A percentile compares a stretch with the other conserved stretches of the same genome.
Evolutionary conservation across 2,888 invertebrate genomes (phyloP).

Genomic region (Monopis laevigella): DNA sequence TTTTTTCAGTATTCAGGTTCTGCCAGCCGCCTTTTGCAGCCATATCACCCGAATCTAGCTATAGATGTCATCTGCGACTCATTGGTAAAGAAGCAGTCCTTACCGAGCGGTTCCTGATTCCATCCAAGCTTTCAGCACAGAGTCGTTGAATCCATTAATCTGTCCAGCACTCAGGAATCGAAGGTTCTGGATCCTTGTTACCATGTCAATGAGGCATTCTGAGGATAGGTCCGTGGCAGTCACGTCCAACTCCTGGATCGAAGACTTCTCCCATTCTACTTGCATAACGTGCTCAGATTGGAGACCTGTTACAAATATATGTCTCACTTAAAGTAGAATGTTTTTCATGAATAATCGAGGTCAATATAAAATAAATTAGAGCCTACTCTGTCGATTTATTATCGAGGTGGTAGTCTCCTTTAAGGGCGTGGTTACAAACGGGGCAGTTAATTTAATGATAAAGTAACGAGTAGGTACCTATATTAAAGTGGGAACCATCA

Average conservation of each 20-base stretch:
- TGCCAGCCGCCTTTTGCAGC: too few relatives aligned
- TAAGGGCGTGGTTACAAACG: too few relatives aligned
- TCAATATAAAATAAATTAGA: too few relatives aligned
- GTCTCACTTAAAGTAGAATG: too few relatives aligned
- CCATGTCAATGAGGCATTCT: slow-evolving; percentile 92
- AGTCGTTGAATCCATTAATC: slow-evolving; percentile 96
- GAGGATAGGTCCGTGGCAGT: slow-evolving; percentile 96
- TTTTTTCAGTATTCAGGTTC: not conserved
- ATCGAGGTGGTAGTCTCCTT: too few relatives aligned
- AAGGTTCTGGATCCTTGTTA: slow-evolving; percentile 85
- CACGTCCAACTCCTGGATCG: slow-evolving; percentile 93
- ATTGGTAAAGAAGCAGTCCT: slow-evolving; percentile 13
- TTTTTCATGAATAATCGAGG: too few relatives aligned
- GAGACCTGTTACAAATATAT: too few relatives aligned
- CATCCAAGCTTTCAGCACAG: slow-evolving; percentile 91
- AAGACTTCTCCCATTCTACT: slow-evolving; percentile 98
- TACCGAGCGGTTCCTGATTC: slow-evolving; percentile 82
- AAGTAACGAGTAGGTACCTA: too few relatives aligned
- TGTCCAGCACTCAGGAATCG: slow-evolving; percentile 95
- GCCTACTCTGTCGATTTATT: too few relatives aligned
- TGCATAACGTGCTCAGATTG: slow-evolving; percentile 93
- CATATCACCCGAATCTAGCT: not conserved
- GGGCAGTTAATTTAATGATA: too few relatives aligned
- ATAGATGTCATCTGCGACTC: too few relatives aligned
- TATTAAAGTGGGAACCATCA: too few relatives aligned